Evolutionary conservation across 2,113 vertebrate genomes (phyloP), one percentile per base, ranked within the genome.

Genomic region (Megaptera novaeangliae): DNA sequence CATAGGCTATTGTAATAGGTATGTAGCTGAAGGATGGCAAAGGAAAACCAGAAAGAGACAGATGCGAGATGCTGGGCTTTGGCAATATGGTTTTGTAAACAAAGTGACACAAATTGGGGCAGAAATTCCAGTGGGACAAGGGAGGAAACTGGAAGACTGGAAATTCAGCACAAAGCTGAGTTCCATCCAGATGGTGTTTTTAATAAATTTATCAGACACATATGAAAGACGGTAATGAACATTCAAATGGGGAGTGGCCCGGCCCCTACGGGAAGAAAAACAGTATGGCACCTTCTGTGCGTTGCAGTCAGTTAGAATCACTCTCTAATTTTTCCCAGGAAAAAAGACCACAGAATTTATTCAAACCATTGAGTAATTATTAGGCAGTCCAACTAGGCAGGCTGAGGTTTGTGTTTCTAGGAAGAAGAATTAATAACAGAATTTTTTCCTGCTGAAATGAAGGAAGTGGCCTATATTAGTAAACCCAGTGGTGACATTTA

Each of bases 121-220:
- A 98, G 95, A 97, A 98, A 98, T 97, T 98, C 98, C 98, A 91
- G 46, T 6, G 94, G 96, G 98, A 97, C 74, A 96, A 96, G 92
- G 41, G 14, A 97, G 71, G 94, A 97, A 97, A 97, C 61, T 57
- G 77, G 75, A 98, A 98, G 84, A 88, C 77, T 96, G 39, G 92
- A 98, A 98, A 95, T 92, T 81, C 18, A 97, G 68, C 96, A 94
- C 66, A 97, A 97, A 97, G 77, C 89, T 61, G 91, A 97, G 89
- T 98, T 97, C 96, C 94, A 74, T 98, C 98, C 99, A 99, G 99
- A 99, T 99, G 98, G 98, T 98, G 96, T 97, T 98, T 98, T 98
- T 98, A 98, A 98, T 98, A 99, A 97, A 98, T 98, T 97, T 98
- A 98, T 99, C 97, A 98, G 98, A 96, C 0, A 0, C 89, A 74